phyloP scores from a whole-genome alignment of 1,140 invertebrate genomes.

The Hyposmocoma kahamanoa region DNA sequence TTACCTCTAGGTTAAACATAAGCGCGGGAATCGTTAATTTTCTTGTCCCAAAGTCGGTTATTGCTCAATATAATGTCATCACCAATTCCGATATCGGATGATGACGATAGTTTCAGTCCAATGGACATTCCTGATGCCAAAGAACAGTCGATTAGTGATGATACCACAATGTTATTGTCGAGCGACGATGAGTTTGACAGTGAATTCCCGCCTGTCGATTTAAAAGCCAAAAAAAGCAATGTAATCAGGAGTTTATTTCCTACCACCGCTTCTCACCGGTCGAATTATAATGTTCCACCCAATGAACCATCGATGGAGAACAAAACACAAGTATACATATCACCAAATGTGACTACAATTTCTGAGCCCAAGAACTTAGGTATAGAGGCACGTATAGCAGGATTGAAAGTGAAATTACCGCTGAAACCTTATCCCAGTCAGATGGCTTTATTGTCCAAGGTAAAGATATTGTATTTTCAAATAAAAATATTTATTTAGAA shows the following conservation, averaged over 20 bases:
- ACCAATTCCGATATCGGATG: constrained; percentile 36
- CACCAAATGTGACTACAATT: too few relatives aligned
- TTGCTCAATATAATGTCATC: constrained; percentile 20
- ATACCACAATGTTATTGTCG: too few relatives aligned
- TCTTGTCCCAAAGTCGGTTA: neutral
- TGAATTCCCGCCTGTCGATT: constrained; percentile 11
- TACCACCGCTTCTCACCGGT: too few relatives aligned
- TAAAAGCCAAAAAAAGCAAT: constrained; percentile 17
- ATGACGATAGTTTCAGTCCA: constrained; percentile 37
- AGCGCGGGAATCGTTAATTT: constrained; percentile 5
- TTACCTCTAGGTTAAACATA: too few relatives aligned
- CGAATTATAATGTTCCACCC: too few relatives aligned
- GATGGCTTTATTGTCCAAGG: constrained; percentile 52
- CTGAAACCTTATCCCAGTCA: constrained; percentile 53
- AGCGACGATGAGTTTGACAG: constrained; percentile 11
- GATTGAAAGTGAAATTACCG: constrained; percentile 42
- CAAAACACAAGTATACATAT: too few relatives aligned
- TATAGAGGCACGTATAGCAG: neutral
- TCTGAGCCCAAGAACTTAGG: neutral
- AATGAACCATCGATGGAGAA: too few relatives aligned
- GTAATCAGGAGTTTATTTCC: constrained; percentile 35
- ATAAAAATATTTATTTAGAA: too few relatives aligned
- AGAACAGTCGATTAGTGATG: neutral
- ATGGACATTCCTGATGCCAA: neutral
- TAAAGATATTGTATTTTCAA: too few relatives aligned